These are phyloP conservation scores for Psix sp. DNA, from an alignment of 1,140 invertebrate species.

Conservation along the genomic window DNA sequence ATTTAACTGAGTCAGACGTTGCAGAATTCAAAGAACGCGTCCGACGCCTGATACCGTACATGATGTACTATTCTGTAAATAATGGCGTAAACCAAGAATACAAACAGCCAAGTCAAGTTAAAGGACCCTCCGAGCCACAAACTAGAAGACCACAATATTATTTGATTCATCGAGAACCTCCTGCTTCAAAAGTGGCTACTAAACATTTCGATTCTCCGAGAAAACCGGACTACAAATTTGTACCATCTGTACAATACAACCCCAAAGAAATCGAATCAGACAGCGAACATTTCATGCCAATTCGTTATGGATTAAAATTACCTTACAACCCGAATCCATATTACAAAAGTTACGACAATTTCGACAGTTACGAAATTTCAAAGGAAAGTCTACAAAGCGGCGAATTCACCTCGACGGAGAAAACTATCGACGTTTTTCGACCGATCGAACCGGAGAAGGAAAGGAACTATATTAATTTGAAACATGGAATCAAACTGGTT, in stretches of 20 bases:
- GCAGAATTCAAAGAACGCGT: constrained; percentile 80
- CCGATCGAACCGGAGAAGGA: too few relatives aligned
- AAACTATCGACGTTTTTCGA: too few relatives aligned
- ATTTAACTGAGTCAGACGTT: constrained; percentile 59
- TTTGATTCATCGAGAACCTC: constrained; percentile 23
- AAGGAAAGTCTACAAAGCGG: constrained; percentile 16
- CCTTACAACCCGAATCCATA: constrained; percentile 12
- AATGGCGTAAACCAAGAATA: constrained; percentile 71
- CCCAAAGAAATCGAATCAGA: constrained; percentile 66
- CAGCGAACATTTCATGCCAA: constrained; percentile 69
- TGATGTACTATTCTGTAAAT: constrained; percentile 86
- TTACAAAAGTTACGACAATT: constrained; percentile 24
- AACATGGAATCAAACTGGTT: too few relatives aligned
- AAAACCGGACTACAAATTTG: constrained; percentile 64
- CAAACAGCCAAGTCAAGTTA: constrained; percentile 12
- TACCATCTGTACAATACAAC: constrained; percentile 74
- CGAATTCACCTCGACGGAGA: too few relatives aligned
- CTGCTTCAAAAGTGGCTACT: constrained; percentile 7
- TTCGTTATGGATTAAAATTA: constrained; percentile 64
- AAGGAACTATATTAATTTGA: too few relatives aligned
- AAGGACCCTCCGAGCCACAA: constrained; percentile 3
- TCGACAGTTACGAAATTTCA: constrained; percentile 2
- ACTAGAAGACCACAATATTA: constrained; percentile 36
- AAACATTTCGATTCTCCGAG: constrained; percentile 18
- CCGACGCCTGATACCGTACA: constrained; percentile 86